Conservation (phyloP, 1,140 invertebrate genomes). For the Apis dorsata region DNA sequence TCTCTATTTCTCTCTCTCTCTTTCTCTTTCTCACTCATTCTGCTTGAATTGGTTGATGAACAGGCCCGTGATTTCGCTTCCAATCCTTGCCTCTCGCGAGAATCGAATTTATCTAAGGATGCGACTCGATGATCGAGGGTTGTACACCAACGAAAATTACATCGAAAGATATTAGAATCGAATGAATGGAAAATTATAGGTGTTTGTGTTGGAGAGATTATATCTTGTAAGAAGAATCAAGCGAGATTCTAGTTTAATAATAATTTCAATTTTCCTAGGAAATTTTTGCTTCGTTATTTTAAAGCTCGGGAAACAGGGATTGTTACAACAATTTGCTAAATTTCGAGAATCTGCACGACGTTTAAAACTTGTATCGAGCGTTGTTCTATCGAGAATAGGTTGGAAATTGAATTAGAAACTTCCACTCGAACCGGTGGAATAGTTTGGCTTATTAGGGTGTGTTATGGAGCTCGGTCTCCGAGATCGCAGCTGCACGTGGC, state of each 20-base stretch:
- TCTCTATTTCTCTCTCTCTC: too few species aligned
- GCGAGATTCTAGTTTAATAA: too few species aligned
- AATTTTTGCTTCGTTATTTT: not conserved
- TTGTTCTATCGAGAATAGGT: not conserved
- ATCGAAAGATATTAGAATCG: too few species aligned
- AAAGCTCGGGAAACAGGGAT: not conserved
- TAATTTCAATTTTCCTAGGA: not conserved
- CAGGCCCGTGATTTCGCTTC: slow-evolving; percentile 24
- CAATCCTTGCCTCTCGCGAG: not conserved
- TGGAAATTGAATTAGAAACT: slow-evolving; percentile 15
- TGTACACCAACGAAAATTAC: too few species aligned
- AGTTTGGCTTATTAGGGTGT: not conserved
- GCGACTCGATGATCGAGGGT: not conserved
- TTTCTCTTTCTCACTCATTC: too few species aligned
- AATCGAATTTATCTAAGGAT: slow-evolving; percentile 8
- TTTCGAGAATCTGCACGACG: not conserved
- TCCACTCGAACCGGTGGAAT: not conserved
- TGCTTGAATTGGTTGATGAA: slow-evolving; percentile 22
- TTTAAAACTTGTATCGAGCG: slow-evolving; percentile 23
- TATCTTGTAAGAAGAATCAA: too few species aligned
- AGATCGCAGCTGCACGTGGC: not conserved
- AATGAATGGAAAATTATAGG: too few species aligned
- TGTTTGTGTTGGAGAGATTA: too few species aligned
- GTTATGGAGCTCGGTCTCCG: not conserved
- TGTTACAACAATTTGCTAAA: not conserved